phyloP scores from a whole-genome alignment of 2,113 vertebrate genomes.

The Pionites leucogaster region DNA sequence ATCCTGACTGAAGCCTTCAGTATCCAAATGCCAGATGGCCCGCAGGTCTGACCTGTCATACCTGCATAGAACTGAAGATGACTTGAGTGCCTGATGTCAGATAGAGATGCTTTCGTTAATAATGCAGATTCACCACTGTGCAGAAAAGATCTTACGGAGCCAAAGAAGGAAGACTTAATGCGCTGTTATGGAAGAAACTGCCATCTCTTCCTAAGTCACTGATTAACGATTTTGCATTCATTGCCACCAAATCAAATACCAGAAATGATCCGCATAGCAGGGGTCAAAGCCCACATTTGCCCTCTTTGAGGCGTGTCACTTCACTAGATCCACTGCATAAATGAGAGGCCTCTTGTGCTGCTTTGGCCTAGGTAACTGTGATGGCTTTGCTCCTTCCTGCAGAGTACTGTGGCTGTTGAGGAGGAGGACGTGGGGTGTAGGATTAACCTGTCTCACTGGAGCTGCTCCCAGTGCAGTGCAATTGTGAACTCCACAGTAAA shows the following conservation, averaged over 20 bases:
- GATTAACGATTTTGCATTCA: background rate
- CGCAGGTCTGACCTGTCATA: background rate
- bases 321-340: background rate
- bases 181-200: background rate
- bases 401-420: rapidly evolving
- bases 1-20: background rate
- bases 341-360: background rate
- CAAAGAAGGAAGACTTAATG: background rate
- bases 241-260: background rate
- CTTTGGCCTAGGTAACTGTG: background rate
- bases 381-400: background rate
- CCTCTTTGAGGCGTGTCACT: background rate
- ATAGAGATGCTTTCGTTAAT: background rate
- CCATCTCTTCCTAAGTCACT: background rate
- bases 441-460: background rate
- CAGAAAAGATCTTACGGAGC: background rate
- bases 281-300: background rate
- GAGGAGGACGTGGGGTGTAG: rapidly evolving
- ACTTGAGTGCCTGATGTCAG: no score
- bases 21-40: no score
- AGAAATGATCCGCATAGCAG: background rate
- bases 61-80: background rate
- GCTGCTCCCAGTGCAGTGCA: background rate
- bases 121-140: background rate
- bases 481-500: background rate